Evolutionary conservation across 1,140 invertebrate genomes (phyloP).

Genomic region (Neodiprion fabricii): DNA sequence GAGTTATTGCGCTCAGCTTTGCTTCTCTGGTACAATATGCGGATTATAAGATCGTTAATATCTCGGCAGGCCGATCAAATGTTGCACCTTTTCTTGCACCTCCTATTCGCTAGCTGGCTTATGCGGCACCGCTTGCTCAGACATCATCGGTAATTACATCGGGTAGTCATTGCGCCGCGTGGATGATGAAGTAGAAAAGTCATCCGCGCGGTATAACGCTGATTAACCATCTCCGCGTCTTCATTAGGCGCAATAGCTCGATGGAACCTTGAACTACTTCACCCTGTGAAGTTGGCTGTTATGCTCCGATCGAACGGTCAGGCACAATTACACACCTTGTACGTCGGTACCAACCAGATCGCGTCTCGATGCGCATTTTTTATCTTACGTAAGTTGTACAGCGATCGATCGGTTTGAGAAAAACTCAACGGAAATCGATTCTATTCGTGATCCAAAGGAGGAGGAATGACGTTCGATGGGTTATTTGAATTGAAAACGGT

Average conservation of each 20-base stretch:
- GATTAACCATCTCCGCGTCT: slow-evolving; percentile 2
- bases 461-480: no score
- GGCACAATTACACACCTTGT: no score
- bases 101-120: not conserved
- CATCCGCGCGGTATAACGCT: not conserved
- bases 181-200: not conserved
- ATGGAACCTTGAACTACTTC: not conserved
- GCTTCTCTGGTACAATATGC: not conserved
- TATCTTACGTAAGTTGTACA: no score
- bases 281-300: not conserved
- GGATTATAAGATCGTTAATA: slow-evolving; percentile 3
- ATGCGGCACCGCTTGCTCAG: no score
- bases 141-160: not conserved
- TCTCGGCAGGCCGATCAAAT: not conserved
- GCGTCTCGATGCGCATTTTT: no score
- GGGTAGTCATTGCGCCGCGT: not conserved
- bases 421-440: no score
- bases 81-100: no score
- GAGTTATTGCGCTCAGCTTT: not conserved
- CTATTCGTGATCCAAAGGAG: no score
- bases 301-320: no score
- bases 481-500: no score
- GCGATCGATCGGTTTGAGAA: no score
- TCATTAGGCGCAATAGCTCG: not conserved
- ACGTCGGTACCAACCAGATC: no score